Evolutionary conservation across 2,888 invertebrate species (phyloP).

Genomic region (Leptinotarsa peninsularis): DNA sequence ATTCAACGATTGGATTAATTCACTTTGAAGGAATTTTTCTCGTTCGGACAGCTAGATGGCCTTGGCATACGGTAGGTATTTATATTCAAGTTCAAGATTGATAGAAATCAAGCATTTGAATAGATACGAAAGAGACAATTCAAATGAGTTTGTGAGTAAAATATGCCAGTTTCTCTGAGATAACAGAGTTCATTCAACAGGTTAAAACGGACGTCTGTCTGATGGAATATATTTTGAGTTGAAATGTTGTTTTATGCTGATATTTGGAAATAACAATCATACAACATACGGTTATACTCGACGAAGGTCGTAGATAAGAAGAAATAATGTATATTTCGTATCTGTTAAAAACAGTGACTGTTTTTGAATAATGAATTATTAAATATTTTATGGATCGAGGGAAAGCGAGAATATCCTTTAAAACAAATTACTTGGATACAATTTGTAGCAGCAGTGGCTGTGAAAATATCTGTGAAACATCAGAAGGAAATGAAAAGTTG

Average conservation of each 20-base stretch:
- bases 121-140: background rate
- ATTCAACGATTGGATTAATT: background rate
- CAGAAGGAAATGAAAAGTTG: too few species aligned
- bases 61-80: background rate
- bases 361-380: too few species aligned
- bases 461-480: too few species aligned
- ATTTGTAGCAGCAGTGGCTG: too few species aligned
- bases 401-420: too few species aligned
- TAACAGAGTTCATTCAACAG: background rate
- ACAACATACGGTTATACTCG: too few species aligned
- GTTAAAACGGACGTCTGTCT: too few species aligned
- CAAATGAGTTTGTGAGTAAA: background rate
- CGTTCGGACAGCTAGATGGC: background rate
- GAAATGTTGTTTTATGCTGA: background rate
- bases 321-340: too few species aligned
- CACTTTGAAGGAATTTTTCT: background rate
- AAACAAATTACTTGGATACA: too few species aligned
- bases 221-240: background rate
- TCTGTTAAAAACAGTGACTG: too few species aligned
- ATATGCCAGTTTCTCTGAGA: background rate
- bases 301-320: too few species aligned
- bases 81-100: constrained; percentile 15
- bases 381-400: too few species aligned
- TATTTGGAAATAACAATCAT: background rate
- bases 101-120: constrained; percentile 7